Evolutionary conservation across 2,113 vertebrate species (phyloP).

Genomic region (Microcebus ravelobensis): DNA sequence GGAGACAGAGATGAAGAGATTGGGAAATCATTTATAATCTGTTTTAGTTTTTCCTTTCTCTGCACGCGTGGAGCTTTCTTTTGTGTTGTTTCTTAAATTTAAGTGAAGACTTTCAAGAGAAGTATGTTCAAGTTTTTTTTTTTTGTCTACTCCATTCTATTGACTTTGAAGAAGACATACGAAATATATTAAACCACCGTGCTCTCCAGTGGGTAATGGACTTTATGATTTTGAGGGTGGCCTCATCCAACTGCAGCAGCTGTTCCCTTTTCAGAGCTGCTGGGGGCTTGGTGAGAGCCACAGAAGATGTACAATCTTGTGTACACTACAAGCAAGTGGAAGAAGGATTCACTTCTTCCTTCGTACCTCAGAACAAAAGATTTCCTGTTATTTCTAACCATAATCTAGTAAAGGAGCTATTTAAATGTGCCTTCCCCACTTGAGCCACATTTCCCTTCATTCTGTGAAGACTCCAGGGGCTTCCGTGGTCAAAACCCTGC

Average conservation of each 20-base stretch:
- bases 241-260: background rate
- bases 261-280: background rate
- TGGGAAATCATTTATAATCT: background rate
- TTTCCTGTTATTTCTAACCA: too few species aligned
- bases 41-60: background rate
- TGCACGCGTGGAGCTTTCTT: background rate
- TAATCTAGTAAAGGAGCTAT: too few species aligned
- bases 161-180: background rate
- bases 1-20: background rate
- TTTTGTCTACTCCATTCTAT: background rate
- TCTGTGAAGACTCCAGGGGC: too few species aligned
- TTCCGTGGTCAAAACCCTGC: background rate
- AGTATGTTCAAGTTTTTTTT: background rate
- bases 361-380: background rate
- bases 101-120: background rate
- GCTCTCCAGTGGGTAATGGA: background rate
- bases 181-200: background rate
- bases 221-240: background rate
- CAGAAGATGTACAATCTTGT: background rate
- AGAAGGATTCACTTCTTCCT: background rate
- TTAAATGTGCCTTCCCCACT: background rate
- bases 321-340: too few species aligned
- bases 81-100: background rate
- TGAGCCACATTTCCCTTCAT: background rate
- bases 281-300: background rate